Evolutionary conservation across 2,888 invertebrate species (phyloP).

Genomic region (Lasioglossum lativentre): DNA sequence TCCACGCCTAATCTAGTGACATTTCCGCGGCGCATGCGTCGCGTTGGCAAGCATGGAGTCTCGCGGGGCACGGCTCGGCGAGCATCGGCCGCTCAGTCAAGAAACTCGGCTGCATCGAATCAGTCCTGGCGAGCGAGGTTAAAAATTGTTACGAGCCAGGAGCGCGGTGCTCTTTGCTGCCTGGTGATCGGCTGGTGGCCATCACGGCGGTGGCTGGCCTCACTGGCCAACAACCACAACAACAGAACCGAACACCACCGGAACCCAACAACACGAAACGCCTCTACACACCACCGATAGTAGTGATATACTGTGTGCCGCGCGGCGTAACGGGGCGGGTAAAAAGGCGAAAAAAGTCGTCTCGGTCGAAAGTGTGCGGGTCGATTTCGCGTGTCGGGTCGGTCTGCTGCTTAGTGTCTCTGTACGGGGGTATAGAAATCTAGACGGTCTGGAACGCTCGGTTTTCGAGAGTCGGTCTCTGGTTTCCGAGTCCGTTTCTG

Average conservation of each 20-base stretch:
- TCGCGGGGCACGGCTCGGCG: constrained; percentile 80
- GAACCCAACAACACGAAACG: not conserved
- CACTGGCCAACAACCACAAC: not conserved
- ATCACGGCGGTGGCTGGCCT: constrained; percentile 33
- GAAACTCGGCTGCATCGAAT: constrained; percentile 82
- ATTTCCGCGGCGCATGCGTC: rapidly evolving
- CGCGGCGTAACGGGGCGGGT: constrained; percentile 28
- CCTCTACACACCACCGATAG: not conserved
- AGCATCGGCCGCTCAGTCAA: constrained; percentile 79
- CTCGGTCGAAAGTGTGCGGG: constrained; percentile 4
- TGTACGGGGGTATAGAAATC: not conserved
- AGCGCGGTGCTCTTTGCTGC: constrained; percentile 56
- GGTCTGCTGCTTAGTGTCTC: not conserved
- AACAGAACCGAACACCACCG: not conserved
- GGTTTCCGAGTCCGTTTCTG: not conserved
- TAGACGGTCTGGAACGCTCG: not conserved
- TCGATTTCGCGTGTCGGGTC: constrained; percentile 3
- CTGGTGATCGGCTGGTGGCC: constrained; percentile 38
- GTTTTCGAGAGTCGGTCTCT: not conserved
- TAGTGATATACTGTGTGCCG: constrained; percentile 2
- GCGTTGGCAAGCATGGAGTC: constrained; percentile 74
- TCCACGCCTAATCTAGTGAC: constrained; percentile 18
- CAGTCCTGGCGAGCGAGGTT: constrained; percentile 69
- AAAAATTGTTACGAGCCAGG: constrained; percentile 51
- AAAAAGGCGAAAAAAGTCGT: not conserved